Base-by-base conservation (phyloP, 1,140 invertebrate genomes). In the Sitobion miscanthi region DNA sequence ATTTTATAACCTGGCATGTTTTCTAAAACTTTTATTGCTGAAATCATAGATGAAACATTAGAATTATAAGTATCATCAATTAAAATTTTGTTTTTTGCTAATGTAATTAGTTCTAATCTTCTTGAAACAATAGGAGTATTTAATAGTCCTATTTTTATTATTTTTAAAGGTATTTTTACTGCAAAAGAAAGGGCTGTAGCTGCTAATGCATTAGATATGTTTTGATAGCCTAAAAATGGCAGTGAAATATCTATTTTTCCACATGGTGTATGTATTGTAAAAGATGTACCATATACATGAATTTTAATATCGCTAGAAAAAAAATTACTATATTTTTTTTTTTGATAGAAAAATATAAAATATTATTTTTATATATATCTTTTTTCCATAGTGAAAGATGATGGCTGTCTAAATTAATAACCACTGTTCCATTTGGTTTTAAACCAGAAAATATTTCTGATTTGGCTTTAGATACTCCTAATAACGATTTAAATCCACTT, bases 1-100 rank as follows among this genome's bases (percentile, higher is more conserved):
- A 52, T n/a, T 25, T n/a, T 45, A 14, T 90, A 47, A 52, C 88
- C 49, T 47, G 88, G 88, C 88, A 90, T 90, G 11, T 90, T 21
- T 90, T 17, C 88, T n/a, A 90, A 52, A 3, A 47, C 2, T 14
- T 90, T 17, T 23, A 49, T 21, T 45, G 88, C 88, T 3, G 2
- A 17, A 2, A 35, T 90, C 88, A 90, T 90, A 17, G 88, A 90
- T 2, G 17, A 47, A 14, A 52, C 38, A n/a, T 52, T 90, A 3
- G 88, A n/a, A 14, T 90, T 90, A 90, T 90, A 90, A 9, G 14
- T 47, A 49, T 90, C 88, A 47, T 38, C 21, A 30, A 62, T 21
- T 62, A 62, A 62, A 23, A 62, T 23, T 62, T 21, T 62, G 7
- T 30, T n/a, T 86, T 17, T n/a, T 1, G 1, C 35, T 38, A 86